phyloP scores from a whole-genome alignment of 2,113 vertebrate species.

The Orthochromis malagaraziensis region DNA sequence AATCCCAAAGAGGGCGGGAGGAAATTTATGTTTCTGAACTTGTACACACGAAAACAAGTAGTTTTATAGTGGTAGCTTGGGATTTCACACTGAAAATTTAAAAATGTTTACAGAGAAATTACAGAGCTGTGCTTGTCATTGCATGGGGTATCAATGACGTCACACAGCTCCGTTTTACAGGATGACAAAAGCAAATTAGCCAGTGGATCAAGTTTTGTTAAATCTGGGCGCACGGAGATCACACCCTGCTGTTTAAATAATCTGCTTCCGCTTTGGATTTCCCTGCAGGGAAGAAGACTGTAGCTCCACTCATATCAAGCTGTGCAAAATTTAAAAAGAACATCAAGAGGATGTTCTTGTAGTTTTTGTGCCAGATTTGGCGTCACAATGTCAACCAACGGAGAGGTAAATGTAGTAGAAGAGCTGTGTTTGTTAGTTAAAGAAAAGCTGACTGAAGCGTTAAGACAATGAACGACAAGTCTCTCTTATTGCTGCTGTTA shows the following conservation, averaged over 20 bases:
- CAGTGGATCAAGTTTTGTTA: constrained; percentile 43
- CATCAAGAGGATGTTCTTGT: not conserved
- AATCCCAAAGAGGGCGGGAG: constrained; percentile 48
- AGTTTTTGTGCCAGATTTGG: not conserved
- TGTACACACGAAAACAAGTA: not conserved
- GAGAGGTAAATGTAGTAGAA: not conserved
- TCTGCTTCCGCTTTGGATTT: constrained; percentile 36
- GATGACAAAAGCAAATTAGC: constrained; percentile 43
- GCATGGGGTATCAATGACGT: constrained; percentile 17
- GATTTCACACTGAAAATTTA: not conserved
- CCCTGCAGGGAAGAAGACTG: constrained; percentile 45
- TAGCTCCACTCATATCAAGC: constrained; percentile 19
- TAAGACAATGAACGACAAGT: not conserved
- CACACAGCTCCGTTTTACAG: constrained; percentile 2
- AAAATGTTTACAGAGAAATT: not conserved
- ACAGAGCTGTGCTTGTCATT: not conserved
- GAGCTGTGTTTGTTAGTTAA: not conserved
- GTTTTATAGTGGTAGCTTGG: not conserved
- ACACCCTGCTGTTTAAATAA: constrained; percentile 41
- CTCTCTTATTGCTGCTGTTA: not conserved
- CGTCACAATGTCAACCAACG: not conserved
- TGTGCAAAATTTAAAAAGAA: constrained; percentile 18
- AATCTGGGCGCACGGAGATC: constrained; percentile 28
- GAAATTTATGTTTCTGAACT: not conserved
- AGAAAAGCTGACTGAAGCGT: not conserved